phyloP scores from a whole-genome alignment of 2,113 vertebrate genomes.

The Larimichthys polyactis region DNA sequence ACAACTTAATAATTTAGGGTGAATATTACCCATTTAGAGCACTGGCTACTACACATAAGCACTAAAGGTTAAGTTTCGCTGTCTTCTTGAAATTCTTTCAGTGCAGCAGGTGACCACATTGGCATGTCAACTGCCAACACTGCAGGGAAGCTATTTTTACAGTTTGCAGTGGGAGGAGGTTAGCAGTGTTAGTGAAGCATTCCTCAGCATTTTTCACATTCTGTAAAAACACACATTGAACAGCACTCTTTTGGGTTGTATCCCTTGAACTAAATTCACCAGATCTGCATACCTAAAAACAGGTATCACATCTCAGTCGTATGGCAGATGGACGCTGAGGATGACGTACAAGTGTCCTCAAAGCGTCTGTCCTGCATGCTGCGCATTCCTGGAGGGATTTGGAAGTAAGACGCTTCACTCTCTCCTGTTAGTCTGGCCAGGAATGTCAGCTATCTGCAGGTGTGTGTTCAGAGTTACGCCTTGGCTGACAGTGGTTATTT shows the following conservation, averaged over 20 bases:
- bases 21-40: neutral
- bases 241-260: neutral
- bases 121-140: constrained; percentile 33
- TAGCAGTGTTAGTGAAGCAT: constrained; percentile 12
- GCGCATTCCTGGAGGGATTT: constrained; percentile 71
- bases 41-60: neutral
- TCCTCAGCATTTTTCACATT: constrained; percentile 18
- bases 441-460: constrained; percentile 72
- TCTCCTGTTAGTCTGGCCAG: constrained; percentile 55
- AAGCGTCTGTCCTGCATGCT: constrained; percentile 41
- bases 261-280: neutral
- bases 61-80: neutral
- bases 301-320: neutral
- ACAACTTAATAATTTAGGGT: neutral
- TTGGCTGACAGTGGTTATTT: constrained; percentile 55
- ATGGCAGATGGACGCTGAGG: neutral
- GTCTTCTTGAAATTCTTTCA: constrained; percentile 27
- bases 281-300: neutral
- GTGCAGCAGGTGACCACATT: constrained; percentile 42
- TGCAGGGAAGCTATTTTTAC: constrained; percentile 40
- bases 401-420: constrained; percentile 48
- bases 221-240: neutral
- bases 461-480: constrained; percentile 52
- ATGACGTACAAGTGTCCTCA: neutral
- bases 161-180: neutral